Percentiles rank a stretch among this genome's conserved stretches.
Evolutionary conservation across 2,888 invertebrate genomes (phyloP).

Genomic region (Drosophila rubida): DNA sequence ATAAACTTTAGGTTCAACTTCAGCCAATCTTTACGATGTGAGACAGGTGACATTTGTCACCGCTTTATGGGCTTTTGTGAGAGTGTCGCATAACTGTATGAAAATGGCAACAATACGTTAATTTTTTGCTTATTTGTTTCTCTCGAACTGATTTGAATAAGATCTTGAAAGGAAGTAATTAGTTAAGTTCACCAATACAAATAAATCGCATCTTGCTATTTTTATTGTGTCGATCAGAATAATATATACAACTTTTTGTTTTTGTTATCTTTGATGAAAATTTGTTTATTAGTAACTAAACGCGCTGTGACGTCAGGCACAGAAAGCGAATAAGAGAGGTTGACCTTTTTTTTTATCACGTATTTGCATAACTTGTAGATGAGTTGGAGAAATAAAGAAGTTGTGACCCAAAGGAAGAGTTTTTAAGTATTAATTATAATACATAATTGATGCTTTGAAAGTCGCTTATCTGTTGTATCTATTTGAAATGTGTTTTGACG

Average conservation of each 20-base stretch:
- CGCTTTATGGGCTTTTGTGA: constrained; percentile 11
- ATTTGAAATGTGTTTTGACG: neutral
- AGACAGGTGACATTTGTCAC: constrained; percentile 39
- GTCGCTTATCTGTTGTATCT: neutral
- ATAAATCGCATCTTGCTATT: neutral
- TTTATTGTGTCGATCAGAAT: neutral
- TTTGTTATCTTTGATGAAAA: constrained; percentile 1
- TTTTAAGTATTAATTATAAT: neutral
- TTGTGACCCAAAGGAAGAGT: constrained; percentile 1
- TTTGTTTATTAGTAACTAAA: neutral
- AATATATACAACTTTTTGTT: neutral
- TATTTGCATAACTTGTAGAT: constrained; percentile 3
- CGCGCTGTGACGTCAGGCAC: constrained; percentile 1
- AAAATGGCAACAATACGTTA: constrained; percentile 6
- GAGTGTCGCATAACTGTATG: neutral
- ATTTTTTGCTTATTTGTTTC: constrained; percentile 10
- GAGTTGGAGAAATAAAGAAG: neutral
- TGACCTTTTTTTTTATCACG: neutral
- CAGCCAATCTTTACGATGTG: constrained; percentile 34
- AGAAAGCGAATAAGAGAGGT: neutral
- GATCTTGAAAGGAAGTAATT: constrained; percentile 6
- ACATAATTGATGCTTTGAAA: neutral
- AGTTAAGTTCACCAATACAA: neutral
- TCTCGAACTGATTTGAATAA: constrained; percentile 1
- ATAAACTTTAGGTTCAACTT: constrained; percentile 18